Base-by-base conservation (phyloP, 2,113 vertebrate species). In the Scopus umbretta region DNA sequence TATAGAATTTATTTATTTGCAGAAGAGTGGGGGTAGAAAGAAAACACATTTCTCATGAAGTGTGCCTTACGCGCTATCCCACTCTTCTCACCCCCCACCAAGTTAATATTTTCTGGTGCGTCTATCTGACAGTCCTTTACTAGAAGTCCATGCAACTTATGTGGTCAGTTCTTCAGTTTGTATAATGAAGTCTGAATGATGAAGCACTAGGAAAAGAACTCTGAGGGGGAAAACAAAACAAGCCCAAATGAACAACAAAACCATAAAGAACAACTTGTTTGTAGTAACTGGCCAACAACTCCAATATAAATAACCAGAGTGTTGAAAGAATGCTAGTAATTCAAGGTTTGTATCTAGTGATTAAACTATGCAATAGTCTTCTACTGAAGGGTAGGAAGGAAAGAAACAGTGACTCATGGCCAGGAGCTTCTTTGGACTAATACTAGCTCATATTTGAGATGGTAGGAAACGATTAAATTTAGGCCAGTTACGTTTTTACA, bases 51-150 rank as follows among this genome's bases (percentile, higher is more conserved):
- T 93, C 14, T 81, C 8, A 2, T 36, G 9, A 29, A 66, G 2
- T 16, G 10, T 45, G 20, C 12, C 10, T 81, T 66, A 30, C 1
- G 16, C 2, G 2, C 3, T 26, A 7, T 40, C 11, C 5, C 11
- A 13, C 1, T 6, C 4, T 7, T 5, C 17, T 47, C 29, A 16
- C 15, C 4, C 8, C 11, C 9, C 18, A 13, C 4, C 36, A n/a
- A 9, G 17, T n/a, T 53, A 43, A 1, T 67, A 9, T 55, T 34
- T 36, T 61, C 34, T 16, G 7, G 5, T 80, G 27, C 8, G 13
- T 29, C 21, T 7, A 3, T 55, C 4, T 38, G 53, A 12, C 4
- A 38, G 9, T 43, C 30, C 32, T 36, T 2, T 20, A 6, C 7
- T 11, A 16, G 10, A n/a, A 53, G 5, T 58, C 43, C 7, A 8